A percentile compares a stretch with the other conserved stretches of the same genome.
These are phyloP conservation scores for Miniopterus natalensis DNA, from an alignment of 2,113 vertebrate species.

Conservation along the genomic window DNA sequence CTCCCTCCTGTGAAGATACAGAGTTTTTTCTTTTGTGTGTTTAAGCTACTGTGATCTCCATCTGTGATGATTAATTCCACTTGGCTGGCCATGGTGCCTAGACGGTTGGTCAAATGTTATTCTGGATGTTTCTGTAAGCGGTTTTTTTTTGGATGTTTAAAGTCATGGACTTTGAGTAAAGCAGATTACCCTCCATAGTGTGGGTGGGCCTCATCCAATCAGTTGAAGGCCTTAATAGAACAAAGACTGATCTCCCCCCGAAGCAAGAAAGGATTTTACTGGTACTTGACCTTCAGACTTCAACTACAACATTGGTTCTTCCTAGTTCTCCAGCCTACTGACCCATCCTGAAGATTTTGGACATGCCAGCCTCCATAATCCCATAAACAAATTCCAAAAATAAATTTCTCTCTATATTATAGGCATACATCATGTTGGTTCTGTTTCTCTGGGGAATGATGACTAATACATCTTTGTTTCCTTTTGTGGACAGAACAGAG, in stretches of 20 bases:
- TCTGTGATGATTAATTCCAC: neutral
- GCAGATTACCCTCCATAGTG: neutral
- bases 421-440: neutral
- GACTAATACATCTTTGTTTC: neutral
- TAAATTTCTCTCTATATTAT: neutral
- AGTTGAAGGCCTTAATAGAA: neutral
- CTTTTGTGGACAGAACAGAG: neutral
- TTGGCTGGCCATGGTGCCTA: neutral
- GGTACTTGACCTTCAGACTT: neutral
- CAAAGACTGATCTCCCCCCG: neutral
- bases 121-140: neutral
- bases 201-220: neutral
- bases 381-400: neutral
- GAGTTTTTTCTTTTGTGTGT: neutral
- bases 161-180: neutral
- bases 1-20: too few relatives aligned
- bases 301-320: neutral
- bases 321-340: neutral
- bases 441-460: neutral
- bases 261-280: neutral
- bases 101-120: neutral
- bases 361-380: neutral
- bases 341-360: neutral
- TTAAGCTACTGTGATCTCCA: neutral
- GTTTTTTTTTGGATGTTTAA: neutral